phyloP scores from a whole-genome alignment of 2,888 invertebrate species.

The Meganola albula region DNA sequence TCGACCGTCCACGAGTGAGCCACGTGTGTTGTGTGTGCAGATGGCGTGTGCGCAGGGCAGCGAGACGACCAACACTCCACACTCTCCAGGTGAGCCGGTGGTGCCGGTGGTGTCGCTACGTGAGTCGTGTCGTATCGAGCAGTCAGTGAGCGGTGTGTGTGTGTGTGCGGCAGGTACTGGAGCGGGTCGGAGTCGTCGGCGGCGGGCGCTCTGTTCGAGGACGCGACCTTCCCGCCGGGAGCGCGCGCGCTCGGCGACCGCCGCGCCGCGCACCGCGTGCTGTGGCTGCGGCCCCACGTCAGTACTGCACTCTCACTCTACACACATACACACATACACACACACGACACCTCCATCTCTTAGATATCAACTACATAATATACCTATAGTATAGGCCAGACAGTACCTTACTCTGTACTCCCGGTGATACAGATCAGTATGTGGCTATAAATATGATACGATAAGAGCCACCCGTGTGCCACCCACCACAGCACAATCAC shows the following conservation, averaged over 20 bases:
- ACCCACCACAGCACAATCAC: too few species aligned
- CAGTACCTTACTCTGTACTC: too few species aligned
- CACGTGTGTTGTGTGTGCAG: constrained; percentile 13
- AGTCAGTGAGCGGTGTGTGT: background rate
- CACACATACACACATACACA: too few species aligned
- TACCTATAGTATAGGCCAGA: too few species aligned
- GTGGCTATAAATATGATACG: too few species aligned
- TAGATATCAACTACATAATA: too few species aligned
- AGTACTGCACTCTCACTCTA: too few species aligned
- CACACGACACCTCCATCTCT: too few species aligned
- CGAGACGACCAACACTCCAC: constrained; percentile 39
- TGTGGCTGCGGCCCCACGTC: constrained; percentile 83
- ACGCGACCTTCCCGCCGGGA: constrained; percentile 26
- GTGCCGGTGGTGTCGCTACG: constrained; percentile 36
- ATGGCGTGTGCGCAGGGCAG: constrained; percentile 28
- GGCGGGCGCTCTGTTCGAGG: constrained; percentile 68
- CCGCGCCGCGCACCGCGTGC: constrained; percentile 67
- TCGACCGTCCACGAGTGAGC: background rate
- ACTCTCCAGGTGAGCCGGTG: constrained; percentile 35
- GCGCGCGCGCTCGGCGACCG: constrained; percentile 63
- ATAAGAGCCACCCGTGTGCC: too few species aligned
- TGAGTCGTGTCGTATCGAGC: too few species aligned
- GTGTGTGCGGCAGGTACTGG: constrained; percentile 31
- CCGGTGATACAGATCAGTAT: too few species aligned
- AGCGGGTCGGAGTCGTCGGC: constrained; percentile 51